Percentiles rank a stretch among this genome's conserved stretches.
These are phyloP conservation scores for Plagodis pulveraria DNA, from an alignment of 2,888 invertebrate species.

Conservation along the genomic window DNA sequence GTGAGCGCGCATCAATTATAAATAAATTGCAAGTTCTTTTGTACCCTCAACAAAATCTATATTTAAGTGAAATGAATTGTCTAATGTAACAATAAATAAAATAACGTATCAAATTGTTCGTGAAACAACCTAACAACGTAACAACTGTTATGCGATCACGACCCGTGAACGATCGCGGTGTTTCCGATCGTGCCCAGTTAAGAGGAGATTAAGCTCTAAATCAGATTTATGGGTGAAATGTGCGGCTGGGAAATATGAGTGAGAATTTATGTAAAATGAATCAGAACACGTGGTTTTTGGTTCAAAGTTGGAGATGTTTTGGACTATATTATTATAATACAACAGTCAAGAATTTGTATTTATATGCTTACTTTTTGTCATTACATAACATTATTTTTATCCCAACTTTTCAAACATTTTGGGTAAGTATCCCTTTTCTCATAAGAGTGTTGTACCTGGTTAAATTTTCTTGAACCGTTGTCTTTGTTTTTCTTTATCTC, in stretches of 20 bases:
- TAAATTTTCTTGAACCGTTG: no score
- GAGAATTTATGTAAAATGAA: slow-evolving; percentile 22
- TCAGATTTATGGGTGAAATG: slow-evolving; percentile 29
- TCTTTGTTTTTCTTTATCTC: no score
- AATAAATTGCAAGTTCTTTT: slow-evolving; percentile 35
- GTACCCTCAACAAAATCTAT: slow-evolving; percentile 11
- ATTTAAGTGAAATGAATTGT: slow-evolving; percentile 19
- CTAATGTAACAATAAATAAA: slow-evolving; percentile 37
- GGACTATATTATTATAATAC: no score
- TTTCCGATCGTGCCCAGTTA: slow-evolving; percentile 41
- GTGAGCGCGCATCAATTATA: slow-evolving; percentile 49
- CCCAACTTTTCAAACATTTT: no score
- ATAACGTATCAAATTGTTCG: slow-evolving; percentile 42
- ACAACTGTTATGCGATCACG: slow-evolving; percentile 38
- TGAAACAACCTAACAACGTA: slow-evolving; percentile 43
- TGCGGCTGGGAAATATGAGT: slow-evolving; percentile 17
- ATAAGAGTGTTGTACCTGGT: no score
- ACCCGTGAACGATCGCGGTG: slow-evolving; percentile 43
- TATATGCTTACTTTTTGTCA: no score
- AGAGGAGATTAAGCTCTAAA: slow-evolving; percentile 30
- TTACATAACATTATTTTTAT: no score
- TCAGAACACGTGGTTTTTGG: slow-evolving; percentile 5
- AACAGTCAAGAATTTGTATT: no score
- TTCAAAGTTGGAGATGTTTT: not conserved
- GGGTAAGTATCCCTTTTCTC: no score